Evolutionary conservation across 2,888 invertebrate genomes (phyloP).

Genomic region (Leptinotarsa tumamoca): DNA sequence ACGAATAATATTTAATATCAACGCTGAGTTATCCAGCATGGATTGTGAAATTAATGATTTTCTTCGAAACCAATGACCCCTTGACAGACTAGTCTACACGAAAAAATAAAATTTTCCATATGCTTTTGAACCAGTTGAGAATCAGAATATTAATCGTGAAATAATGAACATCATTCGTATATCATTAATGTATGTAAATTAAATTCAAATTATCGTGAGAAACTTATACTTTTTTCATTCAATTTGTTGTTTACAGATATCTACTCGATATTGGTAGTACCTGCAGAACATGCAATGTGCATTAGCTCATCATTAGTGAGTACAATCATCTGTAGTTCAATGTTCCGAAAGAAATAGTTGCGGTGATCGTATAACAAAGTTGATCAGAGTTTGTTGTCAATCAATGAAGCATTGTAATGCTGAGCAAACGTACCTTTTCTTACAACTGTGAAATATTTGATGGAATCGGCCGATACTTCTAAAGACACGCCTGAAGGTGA

Average conservation of each 20-base stretch:
- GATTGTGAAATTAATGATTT: not conserved
- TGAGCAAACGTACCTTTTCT: too few species aligned
- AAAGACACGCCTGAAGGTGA: too few species aligned
- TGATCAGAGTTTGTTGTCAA: too few species aligned
- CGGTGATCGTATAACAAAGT: not conserved
- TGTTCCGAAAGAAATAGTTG: not conserved
- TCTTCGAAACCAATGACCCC: not conserved
- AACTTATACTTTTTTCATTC: not conserved
- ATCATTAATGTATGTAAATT: conserved; percentile 10
- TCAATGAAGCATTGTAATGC: too few species aligned
- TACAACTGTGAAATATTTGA: too few species aligned
- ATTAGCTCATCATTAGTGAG: conserved; percentile 12
- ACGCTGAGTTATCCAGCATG: not conserved
- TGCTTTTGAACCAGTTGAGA: not conserved
- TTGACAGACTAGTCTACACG: not conserved
- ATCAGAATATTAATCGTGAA: conserved; percentile 12
- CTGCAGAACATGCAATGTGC: conserved; percentile 15
- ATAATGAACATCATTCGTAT: not conserved
- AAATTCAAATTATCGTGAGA: conserved; percentile 10
- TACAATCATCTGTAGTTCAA: not conserved
- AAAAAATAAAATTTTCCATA: not conserved
- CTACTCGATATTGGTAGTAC: not conserved
- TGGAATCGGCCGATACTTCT: too few species aligned
- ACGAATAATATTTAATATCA: not conserved
- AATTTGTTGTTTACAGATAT: not conserved